A percentile compares a stretch with the other conserved stretches of the same genome.
Conservation (phyloP, 2,888 invertebrate species). For the Seira ritae region DNA sequence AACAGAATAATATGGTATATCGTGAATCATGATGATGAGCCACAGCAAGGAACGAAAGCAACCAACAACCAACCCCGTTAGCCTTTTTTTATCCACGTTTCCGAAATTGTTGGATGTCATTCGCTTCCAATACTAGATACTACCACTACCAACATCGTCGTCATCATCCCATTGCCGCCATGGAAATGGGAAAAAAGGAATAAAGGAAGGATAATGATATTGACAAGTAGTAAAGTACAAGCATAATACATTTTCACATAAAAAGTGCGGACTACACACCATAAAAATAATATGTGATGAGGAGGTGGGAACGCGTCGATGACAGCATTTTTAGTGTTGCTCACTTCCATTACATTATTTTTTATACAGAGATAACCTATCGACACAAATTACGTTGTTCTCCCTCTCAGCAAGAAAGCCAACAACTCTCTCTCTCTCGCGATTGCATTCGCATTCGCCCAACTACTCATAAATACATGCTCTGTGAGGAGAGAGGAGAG, state of each 20-base stretch:
- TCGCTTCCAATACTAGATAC: not conserved
- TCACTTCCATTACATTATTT: slow-evolving; percentile 11
- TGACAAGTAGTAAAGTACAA: slow-evolving; percentile 4
- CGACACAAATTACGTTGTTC: not conserved
- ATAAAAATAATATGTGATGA: slow-evolving; percentile 12
- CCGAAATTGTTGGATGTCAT: not conserved
- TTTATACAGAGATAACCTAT: not conserved
- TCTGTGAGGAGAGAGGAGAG: not conserved
- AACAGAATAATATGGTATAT: not conserved
- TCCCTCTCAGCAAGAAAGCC: not conserved
- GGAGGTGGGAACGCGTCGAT: not conserved
- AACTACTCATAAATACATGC: no score
- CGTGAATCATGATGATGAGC: no score
- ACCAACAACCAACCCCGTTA: not conserved
- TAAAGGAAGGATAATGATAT: slow-evolving; percentile 9
- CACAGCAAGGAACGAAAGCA: no score
- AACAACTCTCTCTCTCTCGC: no score
- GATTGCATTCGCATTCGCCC: no score
- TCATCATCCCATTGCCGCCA: not conserved
- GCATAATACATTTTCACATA: not conserved
- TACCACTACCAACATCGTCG: no score
- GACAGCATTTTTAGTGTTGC: slow-evolving; percentile 8
- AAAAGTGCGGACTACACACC: not conserved
- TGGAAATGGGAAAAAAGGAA: not conserved
- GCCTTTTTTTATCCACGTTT: not conserved